Conservation (phyloP, 2,113 vertebrate genomes). For the Cyprinodon tularosa region DNA sequence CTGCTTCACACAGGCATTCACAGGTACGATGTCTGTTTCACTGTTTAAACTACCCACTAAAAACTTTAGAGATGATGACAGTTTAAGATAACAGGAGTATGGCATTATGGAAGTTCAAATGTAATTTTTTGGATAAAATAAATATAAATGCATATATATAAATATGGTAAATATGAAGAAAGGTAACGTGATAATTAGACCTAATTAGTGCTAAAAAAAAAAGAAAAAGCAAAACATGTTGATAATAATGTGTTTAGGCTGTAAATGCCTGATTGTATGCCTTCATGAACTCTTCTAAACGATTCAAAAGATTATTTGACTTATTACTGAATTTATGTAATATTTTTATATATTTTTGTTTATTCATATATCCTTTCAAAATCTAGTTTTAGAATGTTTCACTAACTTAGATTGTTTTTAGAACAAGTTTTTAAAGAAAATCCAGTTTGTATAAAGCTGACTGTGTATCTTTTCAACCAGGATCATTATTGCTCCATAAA, state of each 20-base stretch:
- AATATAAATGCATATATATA: too few relatives aligned
- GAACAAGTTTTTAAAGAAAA: neutral
- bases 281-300: neutral
- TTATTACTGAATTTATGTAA: neutral
- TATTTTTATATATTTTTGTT: neutral
- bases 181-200: neutral
- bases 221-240: neutral
- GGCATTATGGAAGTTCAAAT: neutral
- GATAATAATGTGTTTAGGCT: neutral
- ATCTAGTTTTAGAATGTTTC: neutral
- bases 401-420: too few relatives aligned
- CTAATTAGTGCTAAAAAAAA: neutral
- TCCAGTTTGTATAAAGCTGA: neutral
- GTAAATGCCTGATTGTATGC: neutral
- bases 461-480: slow-evolving; percentile 2
- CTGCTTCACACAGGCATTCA: neutral
- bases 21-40: slow-evolving; percentile 32
- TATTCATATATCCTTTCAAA: neutral
- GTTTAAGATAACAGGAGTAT: neutral
- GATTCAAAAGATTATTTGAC: neutral
- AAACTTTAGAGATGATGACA: too few relatives aligned
- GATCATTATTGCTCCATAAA: slow-evolving; percentile 20
- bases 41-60: neutral
- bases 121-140: neutral
- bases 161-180: neutral